Base-by-base conservation (phyloP, 2,888 invertebrate genomes). In the Nesidiocoris tenuis region DNA sequence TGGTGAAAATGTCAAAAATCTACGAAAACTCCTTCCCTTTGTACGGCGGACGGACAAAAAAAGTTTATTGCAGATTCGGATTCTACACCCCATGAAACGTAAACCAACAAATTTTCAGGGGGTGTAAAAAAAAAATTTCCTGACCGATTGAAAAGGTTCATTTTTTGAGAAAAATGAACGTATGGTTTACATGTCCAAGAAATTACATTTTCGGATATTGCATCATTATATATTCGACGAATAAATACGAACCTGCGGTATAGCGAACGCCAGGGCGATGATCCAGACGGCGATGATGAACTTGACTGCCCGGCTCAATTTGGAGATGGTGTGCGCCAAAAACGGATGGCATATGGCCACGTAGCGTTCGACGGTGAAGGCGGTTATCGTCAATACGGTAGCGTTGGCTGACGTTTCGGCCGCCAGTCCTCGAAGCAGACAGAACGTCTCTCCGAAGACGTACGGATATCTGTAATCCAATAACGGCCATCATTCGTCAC, bases 351-450 rank as follows among this genome's bases (percentile, higher is more conserved):
- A 94, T 80, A 94, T 94, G 2, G 94, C 94, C 55, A 94, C 89
- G 82, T 94, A 96, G 78, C 95, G 86, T 83, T 95, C 95, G 56
- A 92, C 88, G 0, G 94, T 95, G 83, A 95, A 95, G 17, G 93
- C 89, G 0, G 93, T 92, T 79, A 95, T 94, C 0, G 90, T 91
- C 63, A 91, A 83, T 0, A 91, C 90, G 2, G 91, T 91, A 0
- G 93, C 92, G 82, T 92, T 92, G 0, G 91, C 90, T 0, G 91
- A 90, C 0, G 91, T 91, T 83, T 95, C 95, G 0, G 94, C 91
- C 0, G 92, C 88, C 63, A 94, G 84, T 0, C 92, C 93, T 55
- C 93, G 87, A 1, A 92, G 84, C 22, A 93, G 86, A 83, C 95
- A 95, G 82, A 94, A 92, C 1, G 87, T 86, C 79, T 90, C 89